Evolutionary conservation across 2,113 vertebrate genomes (phyloP).

Genomic region (Antechinus stuartii): DNA sequence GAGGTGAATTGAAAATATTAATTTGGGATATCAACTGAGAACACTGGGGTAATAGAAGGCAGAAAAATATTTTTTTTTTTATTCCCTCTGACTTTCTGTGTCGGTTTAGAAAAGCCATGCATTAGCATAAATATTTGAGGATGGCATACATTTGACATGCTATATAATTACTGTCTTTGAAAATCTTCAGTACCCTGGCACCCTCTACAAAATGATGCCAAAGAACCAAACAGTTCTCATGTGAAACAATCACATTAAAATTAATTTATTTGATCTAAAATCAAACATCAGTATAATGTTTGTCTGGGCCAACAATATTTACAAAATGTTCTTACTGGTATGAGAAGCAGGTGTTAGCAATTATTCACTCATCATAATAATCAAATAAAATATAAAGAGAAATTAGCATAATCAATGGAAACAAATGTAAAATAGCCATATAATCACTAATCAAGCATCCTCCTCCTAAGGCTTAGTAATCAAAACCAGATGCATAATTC

Average conservation of each 20-base stretch:
- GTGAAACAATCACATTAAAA: not conserved
- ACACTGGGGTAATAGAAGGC: not conserved
- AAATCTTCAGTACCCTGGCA: not conserved
- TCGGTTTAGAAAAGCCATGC: not conserved
- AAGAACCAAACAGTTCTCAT: not conserved
- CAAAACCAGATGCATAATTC: constrained; percentile 70
- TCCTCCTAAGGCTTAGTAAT: constrained; percentile 63
- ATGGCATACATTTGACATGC: not conserved
- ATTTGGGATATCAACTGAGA: not conserved
- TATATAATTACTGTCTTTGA: not conserved
- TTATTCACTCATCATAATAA: constrained; percentile 66
- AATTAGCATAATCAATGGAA: constrained; percentile 69
- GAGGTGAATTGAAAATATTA: not conserved
- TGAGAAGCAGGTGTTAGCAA: constrained; percentile 62
- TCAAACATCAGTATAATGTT: not conserved
- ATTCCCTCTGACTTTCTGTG: not conserved
- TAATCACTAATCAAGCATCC: constrained; percentile 66
- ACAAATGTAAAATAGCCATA: constrained; percentile 68
- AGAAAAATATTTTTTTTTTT: not conserved
- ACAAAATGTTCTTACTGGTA: constrained; percentile 14
- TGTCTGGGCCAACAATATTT: constrained; percentile 45
- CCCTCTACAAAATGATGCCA: not conserved
- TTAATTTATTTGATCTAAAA: constrained; percentile 18
- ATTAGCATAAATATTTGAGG: not conserved
- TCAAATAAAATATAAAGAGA: constrained; percentile 60